Evolutionary conservation across 2,797 vertebrate species (phyloP).

Genomic region (Poecilia velifera): DNA sequence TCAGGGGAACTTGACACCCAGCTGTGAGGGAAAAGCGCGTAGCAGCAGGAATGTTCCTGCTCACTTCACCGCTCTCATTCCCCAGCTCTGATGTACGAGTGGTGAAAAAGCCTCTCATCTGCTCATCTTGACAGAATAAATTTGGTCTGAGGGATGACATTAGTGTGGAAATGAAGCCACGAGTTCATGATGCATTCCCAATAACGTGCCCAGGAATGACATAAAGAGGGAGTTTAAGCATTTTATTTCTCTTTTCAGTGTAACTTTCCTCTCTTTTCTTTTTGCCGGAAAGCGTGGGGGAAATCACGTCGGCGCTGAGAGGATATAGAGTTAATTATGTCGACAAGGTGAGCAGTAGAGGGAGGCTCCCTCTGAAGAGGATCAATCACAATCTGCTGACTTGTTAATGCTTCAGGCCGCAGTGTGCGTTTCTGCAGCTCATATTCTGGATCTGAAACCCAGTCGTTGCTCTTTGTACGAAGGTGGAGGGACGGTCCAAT

Average conservation of each 20-base stretch:
- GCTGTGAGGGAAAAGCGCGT: constrained; percentile 3
- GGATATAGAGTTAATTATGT: background rate
- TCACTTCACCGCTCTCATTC: constrained; percentile 27
- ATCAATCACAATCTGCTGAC: background rate
- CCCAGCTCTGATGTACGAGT: constrained; percentile 15
- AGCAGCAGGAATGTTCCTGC: constrained; percentile 13
- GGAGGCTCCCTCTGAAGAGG: background rate
- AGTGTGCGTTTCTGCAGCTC: background rate
- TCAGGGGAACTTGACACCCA: constrained; percentile 30
- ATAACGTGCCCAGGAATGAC: background rate
- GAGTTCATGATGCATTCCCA: background rate
- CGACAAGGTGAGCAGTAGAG: background rate
- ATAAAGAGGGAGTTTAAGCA: too few relatives aligned
- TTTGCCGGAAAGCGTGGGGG: background rate
- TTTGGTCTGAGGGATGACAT: background rate
- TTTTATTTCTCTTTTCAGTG: background rate
- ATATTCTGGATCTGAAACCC: background rate
- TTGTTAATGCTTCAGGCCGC: background rate
- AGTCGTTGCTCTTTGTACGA: background rate
- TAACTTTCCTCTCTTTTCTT: background rate
- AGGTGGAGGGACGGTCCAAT: background rate
- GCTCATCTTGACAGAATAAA: background rate
- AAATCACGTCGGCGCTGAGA: background rate
- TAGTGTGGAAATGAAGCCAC: background rate
- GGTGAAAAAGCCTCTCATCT: constrained; percentile 18